Evolutionary conservation across 2,888 invertebrate genomes (phyloP).

Genomic region (Brachylomia viminalis): DNA sequence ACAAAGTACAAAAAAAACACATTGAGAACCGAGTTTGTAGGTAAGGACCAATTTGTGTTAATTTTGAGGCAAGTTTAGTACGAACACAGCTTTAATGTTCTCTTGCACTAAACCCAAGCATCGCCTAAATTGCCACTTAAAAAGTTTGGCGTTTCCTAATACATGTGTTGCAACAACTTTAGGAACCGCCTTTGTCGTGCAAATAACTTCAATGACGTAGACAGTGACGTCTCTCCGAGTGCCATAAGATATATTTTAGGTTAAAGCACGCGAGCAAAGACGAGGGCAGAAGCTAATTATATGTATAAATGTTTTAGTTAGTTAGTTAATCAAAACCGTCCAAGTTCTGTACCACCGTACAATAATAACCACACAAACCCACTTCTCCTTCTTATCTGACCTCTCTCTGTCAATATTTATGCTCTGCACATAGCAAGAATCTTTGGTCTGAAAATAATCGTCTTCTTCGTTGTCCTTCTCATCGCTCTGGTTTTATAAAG

Average conservation of each 20-base stretch:
- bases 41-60: slow-evolving; percentile 10
- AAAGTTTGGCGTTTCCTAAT: slow-evolving; percentile 22
- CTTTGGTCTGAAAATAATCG: no score
- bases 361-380: no score
- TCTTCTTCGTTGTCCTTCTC: no score
- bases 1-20: slow-evolving; percentile 2
- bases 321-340: not conserved
- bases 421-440: no score
- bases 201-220: not conserved
- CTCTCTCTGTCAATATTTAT: no score
- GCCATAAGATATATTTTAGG: not conserved
- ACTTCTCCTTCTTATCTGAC: no score
- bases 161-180: slow-evolving; percentile 8
- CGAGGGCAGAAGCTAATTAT: not conserved
- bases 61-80: slow-evolving; percentile 1
- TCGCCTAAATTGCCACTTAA: slow-evolving; percentile 32
- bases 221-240: not conserved
- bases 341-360: no score
- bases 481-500: no score
- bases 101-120: slow-evolving; percentile 1
- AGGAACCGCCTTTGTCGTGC: not conserved
- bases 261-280: not conserved
- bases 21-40: no score
- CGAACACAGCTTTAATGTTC: not conserved
- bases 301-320: no score